Evolutionary conservation across 2,888 invertebrate genomes (phyloP), one percentile per base, ranked within the genome.

Genomic region (Notodonta ziczac): DNA sequence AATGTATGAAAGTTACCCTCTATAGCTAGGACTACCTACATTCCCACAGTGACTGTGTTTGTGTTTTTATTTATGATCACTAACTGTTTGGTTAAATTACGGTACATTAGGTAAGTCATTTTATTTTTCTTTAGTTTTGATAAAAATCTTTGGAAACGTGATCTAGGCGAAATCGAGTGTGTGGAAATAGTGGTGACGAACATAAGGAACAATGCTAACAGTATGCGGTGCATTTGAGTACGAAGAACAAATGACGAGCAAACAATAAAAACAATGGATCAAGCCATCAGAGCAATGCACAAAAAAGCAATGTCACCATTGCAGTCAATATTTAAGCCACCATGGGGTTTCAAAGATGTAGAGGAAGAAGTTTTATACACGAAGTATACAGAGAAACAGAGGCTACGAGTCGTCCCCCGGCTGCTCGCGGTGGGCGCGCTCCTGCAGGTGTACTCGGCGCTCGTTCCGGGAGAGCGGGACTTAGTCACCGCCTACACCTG

Each of bases 391-490:
- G 85, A 84, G 68, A 82, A 87, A 40, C 93, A 91, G 73, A 84
- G 88, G 59, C 88, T 91, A 73, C 83, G 89, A 42, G 91, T 90
- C 35, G 83, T 92, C 53, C 86, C 91, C 52, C 86, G 92, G 7
- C 74, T 92, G 58, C 80, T 92, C 35, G 80, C 81, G n/a, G 78
- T 83, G 59, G 93, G 90, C 40, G 73, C 85, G 48, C 66, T 93
- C 62, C 76, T 93, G 69, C 91, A 91, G 74, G 71, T 81, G 58
- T 93, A 86, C 59, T 82, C 86, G 12, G 75, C 80, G n/a, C 58
- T 93, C 52, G 89, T 92, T 57, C 93, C 93, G 2, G 92, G 93
- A 66, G 91, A 92, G 67, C 80, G 86, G 57, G 85, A 90, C 68
- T 68, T 89, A 48, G 66, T 73, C 48, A 85, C 83, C 59, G 88